A percentile compares a stretch with the other conserved stretches of the same genome.
Evolutionary conservation across 1,140 invertebrate genomes (phyloP).

Genomic region (Platyura marginata): DNA sequence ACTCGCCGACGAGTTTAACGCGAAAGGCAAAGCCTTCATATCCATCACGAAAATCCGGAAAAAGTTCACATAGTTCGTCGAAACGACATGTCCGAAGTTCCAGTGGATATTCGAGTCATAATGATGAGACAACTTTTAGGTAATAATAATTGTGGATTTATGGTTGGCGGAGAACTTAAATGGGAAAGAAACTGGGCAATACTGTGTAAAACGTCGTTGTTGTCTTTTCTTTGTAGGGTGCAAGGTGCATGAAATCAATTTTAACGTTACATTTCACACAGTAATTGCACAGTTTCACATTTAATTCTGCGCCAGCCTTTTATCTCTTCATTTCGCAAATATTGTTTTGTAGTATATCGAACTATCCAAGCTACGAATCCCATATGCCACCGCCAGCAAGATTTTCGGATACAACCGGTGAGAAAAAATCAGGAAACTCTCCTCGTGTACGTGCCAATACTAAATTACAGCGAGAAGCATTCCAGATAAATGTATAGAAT

Average conservation of each 20-base stretch:
- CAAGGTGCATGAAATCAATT: too few relatives aligned
- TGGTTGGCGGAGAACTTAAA: slow-evolving; percentile 11
- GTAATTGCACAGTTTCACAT: neutral
- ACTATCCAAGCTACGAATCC: slow-evolving; percentile 42
- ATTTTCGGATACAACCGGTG: slow-evolving; percentile 37
- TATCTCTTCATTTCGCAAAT: neutral
- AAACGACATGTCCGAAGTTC: slow-evolving; percentile 49
- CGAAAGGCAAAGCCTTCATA: slow-evolving; percentile 41
- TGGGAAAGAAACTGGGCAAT: too few relatives aligned
- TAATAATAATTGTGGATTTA: slow-evolving; percentile 19
- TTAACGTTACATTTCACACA: slow-evolving; percentile 1
- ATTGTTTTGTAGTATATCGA: slow-evolving; percentile 38
- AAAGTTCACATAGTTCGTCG: slow-evolving; percentile 28
- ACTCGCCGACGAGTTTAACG: slow-evolving; percentile 40
- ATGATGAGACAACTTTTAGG: slow-evolving; percentile 66
- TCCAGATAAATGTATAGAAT: slow-evolving; percentile 45
- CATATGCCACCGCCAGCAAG: slow-evolving; percentile 52
- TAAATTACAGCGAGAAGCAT: slow-evolving; percentile 40
- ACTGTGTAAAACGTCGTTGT: too few relatives aligned
- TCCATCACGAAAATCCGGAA: slow-evolving; percentile 38
- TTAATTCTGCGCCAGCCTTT: neutral
- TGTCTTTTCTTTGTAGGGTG: too few relatives aligned
- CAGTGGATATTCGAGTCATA: slow-evolving; percentile 57
- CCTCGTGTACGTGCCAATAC: slow-evolving; percentile 26
- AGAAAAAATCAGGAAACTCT: slow-evolving; percentile 26